Evolutionary conservation across 2,113 vertebrate genomes (phyloP).

Genomic region (Corythaixoides concolor): DNA sequence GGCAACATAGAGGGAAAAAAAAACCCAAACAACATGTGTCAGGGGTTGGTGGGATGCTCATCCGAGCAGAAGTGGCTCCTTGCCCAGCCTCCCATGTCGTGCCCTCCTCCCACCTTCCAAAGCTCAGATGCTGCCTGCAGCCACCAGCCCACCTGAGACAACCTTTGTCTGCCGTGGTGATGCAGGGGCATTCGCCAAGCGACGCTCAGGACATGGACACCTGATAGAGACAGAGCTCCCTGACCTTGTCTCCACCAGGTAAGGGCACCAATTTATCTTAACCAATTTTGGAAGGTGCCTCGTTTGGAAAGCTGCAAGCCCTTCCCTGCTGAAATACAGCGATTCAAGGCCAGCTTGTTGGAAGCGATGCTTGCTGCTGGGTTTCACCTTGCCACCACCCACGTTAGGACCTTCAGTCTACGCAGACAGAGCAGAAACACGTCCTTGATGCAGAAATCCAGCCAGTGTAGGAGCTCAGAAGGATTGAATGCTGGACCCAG

Average conservation of each 20-base stretch:
- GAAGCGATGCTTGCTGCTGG: background rate
- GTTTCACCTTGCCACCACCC: background rate
- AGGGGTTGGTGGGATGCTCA: background rate
- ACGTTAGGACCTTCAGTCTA: background rate
- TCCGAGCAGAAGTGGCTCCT: background rate
- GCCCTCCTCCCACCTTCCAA: background rate
- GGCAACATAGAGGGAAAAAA: background rate
- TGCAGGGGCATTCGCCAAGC: fast-evolving
- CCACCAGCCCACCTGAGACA: background rate
- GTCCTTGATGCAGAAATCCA: background rate
- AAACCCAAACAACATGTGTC: background rate
- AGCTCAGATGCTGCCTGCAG: background rate
- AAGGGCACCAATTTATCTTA: background rate
- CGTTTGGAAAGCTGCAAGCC: background rate
- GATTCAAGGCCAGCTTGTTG: background rate
- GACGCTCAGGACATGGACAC: background rate
- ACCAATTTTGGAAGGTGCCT: background rate
- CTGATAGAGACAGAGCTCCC: background rate
- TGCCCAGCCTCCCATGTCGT: background rate
- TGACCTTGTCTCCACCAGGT: background rate
- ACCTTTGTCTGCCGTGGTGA: background rate
- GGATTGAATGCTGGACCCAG: background rate
- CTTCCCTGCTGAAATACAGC: background rate
- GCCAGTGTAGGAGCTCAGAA: background rate
- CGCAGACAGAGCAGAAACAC: background rate